These are phyloP conservation scores for Thinocorus orbignyianus DNA, from an alignment of 2,113 vertebrate species.

Conservation along the genomic window DNA sequence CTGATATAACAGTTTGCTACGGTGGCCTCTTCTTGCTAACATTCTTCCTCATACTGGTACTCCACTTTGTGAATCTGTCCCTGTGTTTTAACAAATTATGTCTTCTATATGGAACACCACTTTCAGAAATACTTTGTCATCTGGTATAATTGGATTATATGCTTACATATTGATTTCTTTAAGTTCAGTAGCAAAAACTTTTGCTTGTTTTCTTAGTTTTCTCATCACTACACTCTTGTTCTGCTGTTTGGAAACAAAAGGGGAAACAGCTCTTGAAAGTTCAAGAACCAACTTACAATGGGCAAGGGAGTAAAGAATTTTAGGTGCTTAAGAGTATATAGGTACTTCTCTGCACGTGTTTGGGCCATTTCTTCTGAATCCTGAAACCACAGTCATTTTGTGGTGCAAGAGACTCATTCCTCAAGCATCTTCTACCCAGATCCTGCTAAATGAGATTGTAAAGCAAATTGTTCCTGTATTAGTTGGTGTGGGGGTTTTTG, in stretches of 20 bases:
- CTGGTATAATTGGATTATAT: neutral
- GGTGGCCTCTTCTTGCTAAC: neutral
- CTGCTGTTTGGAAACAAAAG: neutral
- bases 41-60: neutral
- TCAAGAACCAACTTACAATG: neutral
- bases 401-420: neutral
- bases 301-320: neutral
- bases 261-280: neutral
- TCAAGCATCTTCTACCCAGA: neutral
- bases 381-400: neutral
- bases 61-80: neutral
- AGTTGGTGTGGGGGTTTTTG: neutral
- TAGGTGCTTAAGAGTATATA: neutral
- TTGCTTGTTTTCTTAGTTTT: neutral
- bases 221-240: neutral
- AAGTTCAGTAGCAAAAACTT: neutral
- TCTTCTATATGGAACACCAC: neutral
- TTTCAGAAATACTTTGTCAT: neutral
- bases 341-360: neutral
- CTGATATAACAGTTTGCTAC: neutral
- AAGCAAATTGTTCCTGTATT: neutral
- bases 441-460: neutral
- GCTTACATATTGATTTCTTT: neutral
- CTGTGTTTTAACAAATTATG: neutral
- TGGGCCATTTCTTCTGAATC: neutral